These are phyloP conservation scores for Podarcis raffonei DNA, from an alignment of 2,113 vertebrate genomes.

Conservation along the genomic window DNA sequence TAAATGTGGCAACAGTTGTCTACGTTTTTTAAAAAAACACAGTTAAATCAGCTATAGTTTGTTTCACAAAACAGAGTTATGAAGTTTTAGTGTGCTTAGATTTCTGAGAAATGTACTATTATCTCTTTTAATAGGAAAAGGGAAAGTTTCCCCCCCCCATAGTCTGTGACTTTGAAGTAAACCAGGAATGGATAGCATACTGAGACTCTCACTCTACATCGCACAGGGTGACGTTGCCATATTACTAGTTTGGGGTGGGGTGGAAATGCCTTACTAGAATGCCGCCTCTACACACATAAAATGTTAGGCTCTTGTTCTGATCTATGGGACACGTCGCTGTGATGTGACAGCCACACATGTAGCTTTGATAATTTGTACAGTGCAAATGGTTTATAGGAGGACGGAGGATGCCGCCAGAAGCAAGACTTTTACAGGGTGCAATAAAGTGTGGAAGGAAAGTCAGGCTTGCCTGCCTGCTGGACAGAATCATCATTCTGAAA, in stretches of 20 bases:
- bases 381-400: neutral
- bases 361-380: neutral
- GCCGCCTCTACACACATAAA: neutral
- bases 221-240: neutral
- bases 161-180: neutral
- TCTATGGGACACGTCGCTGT: neutral
- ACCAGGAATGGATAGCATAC: neutral
- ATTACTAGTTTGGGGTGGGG: neutral
- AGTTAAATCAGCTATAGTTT: slow-evolving; percentile 1
- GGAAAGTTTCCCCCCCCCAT: neutral
- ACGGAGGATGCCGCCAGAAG: slow-evolving; percentile 6
- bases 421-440: neutral
- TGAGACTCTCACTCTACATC: neutral
- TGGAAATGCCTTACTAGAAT: neutral
- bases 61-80: neutral
- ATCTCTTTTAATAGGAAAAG: neutral
- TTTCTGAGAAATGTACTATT: slow-evolving; percentile 9
- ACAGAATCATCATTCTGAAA: neutral
- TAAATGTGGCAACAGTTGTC: slow-evolving; percentile 14
- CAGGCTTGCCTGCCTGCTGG: neutral
- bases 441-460: neutral
- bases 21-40: neutral
- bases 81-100: slow-evolving; percentile 1
- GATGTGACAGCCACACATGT: neutral
- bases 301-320: neutral